Evolutionary conservation across 2,797 vertebrate species (phyloP).

Genomic region (Amblyopsis hoosieri): DNA sequence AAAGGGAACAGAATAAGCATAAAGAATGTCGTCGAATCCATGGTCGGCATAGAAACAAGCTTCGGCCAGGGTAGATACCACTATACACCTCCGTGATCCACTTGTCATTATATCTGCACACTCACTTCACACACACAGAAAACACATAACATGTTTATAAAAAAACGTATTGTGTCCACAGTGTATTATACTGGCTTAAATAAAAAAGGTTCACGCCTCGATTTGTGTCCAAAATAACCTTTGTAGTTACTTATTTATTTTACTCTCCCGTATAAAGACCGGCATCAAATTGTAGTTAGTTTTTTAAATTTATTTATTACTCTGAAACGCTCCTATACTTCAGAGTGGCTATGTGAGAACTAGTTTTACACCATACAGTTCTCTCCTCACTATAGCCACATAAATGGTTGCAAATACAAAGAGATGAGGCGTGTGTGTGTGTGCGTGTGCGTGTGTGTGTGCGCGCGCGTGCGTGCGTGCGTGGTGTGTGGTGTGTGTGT

Average conservation of each 20-base stretch:
- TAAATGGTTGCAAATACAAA: not conserved
- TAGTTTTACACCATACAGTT: too few relatives aligned
- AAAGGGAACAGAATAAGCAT: slow-evolving; percentile 79
- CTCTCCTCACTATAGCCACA: not conserved
- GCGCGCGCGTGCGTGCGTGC: slow-evolving; percentile 2
- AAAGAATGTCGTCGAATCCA: slow-evolving; percentile 86
- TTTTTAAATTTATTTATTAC: too few relatives aligned
- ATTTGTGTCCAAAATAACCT: too few relatives aligned
- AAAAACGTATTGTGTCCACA: not conserved
- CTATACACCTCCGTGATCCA: slow-evolving; percentile 76
- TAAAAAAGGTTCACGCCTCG: too few relatives aligned
- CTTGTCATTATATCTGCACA: slow-evolving; percentile 82
- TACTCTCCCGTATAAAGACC: not conserved
- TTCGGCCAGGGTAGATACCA: slow-evolving; percentile 84
- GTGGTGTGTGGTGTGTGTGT: slow-evolving; percentile 5
- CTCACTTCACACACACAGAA: slow-evolving; percentile 64
- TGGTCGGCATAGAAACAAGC: slow-evolving; percentile 79
- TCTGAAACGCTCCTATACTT: too few relatives aligned
- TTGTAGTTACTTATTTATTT: too few relatives aligned
- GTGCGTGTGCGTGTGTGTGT: not conserved
- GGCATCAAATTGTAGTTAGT: too few relatives aligned
- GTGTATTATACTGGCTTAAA: too few relatives aligned
- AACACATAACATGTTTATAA: not conserved
- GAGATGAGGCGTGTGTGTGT: slow-evolving; percentile 5
- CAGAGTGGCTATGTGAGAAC: too few relatives aligned